Conservation (phyloP, 2,888 invertebrate genomes). For the Rugalucina vietnamica region DNA sequence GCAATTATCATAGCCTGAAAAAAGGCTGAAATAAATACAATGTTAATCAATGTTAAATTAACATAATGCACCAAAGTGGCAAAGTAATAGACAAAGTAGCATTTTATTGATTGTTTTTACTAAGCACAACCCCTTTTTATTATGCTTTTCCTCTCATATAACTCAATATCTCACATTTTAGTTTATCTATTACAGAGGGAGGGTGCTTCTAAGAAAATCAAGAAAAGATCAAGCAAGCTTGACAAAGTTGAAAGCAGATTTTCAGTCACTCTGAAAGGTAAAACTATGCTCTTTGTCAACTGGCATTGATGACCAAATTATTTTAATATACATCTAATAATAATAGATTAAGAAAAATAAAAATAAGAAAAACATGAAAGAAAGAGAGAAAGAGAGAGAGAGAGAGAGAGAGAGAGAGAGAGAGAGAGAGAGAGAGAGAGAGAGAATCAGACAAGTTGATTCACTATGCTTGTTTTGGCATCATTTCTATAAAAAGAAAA, state of each 20-base stretch:
- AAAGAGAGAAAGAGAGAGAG: not conserved
- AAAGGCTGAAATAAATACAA: no score
- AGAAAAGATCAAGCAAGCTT: not conserved
- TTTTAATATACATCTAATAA: not conserved
- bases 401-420: not conserved
- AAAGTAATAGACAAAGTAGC: no score
- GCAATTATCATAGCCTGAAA: no score
- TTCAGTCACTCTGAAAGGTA: constrained; percentile 72
- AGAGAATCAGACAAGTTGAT: not conserved
- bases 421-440: not conserved
- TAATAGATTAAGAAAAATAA: not conserved
- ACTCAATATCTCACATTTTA: no score
- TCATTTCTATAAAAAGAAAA: no score
- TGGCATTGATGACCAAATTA: no score
- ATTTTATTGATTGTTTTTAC: no score
- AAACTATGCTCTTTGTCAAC: constrained; percentile 2
- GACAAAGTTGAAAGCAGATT: constrained; percentile 54
- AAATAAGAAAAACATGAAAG: no score
- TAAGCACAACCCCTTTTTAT: no score
- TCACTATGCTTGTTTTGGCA: not conserved
- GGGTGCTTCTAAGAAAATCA: not conserved
- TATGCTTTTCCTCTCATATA: no score
- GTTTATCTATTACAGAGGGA: not conserved
- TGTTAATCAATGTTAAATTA: no score
- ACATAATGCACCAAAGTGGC: no score